A percentile compares a stretch with the other conserved stretches of the same genome.
phyloP scores from a whole-genome alignment of 2,888 invertebrate species.

The Allolobophora icterica region DNA sequence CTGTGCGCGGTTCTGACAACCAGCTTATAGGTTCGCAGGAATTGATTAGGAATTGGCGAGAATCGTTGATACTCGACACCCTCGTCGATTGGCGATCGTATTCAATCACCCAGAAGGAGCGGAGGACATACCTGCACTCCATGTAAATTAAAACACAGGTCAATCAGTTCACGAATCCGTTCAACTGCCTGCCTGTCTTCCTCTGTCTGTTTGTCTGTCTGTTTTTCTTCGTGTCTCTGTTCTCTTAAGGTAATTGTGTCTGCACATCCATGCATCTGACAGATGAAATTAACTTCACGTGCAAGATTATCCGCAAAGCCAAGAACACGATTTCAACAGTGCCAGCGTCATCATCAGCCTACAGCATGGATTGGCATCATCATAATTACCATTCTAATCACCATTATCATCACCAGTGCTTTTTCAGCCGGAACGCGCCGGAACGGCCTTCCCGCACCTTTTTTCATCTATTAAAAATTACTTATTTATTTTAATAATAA shows the following conservation, averaged over 20 bases:
- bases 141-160: slow-evolving; percentile 11
- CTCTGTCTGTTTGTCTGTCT: background rate
- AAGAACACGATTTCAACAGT: background rate
- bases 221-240: background rate
- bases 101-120: background rate
- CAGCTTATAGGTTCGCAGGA: slow-evolving; percentile 80
- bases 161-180: background rate
- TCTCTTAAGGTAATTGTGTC: background rate
- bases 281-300: background rate
- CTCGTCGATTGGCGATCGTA: background rate
- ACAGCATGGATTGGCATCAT: background rate
- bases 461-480: too few relatives aligned
- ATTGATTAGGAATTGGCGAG: background rate
- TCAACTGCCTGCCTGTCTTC: background rate
- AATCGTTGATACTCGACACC: background rate
- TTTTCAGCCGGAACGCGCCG: too few relatives aligned
- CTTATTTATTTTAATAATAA: too few relatives aligned
- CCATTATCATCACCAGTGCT: too few relatives aligned
- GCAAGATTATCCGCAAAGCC: background rate
- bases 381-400: background rate
- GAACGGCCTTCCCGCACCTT: too few relatives aligned
- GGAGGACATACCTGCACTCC: background rate
- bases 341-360: background rate
- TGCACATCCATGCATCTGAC: background rate
- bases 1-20: slow-evolving; percentile 76